A percentile compares a stretch with the other conserved stretches of the same genome.
These are phyloP conservation scores for Cetoscarus ocellatus DNA, from an alignment of 2,797 vertebrate species.

Conservation along the genomic window DNA sequence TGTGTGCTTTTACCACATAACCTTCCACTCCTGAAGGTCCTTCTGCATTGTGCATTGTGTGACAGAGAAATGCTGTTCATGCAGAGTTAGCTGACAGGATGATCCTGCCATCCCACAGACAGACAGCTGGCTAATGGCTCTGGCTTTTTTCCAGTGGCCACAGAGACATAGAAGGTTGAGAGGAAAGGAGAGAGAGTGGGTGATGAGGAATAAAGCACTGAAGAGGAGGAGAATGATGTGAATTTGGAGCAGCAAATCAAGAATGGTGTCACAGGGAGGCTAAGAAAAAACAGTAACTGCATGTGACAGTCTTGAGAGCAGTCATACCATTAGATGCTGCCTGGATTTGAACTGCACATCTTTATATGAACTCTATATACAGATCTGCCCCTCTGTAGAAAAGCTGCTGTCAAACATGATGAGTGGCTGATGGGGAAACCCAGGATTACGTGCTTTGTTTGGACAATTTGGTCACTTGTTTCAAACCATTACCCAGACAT, in stretches of 20 bases:
- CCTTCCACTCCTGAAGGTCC: conserved; percentile 31
- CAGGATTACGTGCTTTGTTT: conserved; percentile 53
- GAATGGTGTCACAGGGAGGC: conserved; percentile 38
- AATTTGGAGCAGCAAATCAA: conserved; percentile 46
- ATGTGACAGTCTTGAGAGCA: conserved; percentile 56
- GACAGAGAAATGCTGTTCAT: conserved; percentile 55
- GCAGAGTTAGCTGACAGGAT: conserved; percentile 67
- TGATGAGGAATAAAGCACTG: conserved; percentile 43
- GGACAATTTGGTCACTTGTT: conserved; percentile 43
- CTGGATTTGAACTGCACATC: conserved; percentile 35
- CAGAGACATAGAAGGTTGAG: conserved; percentile 56
- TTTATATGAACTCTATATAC: neutral
- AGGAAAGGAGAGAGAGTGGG: conserved; percentile 27
- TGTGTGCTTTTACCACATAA: conserved; percentile 16
- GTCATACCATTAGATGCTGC: conserved; percentile 47
- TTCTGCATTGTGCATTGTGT: conserved; percentile 37
- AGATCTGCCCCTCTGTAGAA: conserved; percentile 22
- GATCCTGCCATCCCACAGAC: conserved; percentile 68
- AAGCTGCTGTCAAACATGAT: conserved; percentile 42
- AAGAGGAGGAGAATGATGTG: conserved; percentile 39
- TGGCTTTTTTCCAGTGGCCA: conserved; percentile 70
- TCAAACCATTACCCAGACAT: conserved; percentile 40
- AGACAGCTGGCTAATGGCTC: conserved; percentile 77
- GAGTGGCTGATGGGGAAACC: conserved; percentile 36
- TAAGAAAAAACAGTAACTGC: conserved; percentile 39